Evolutionary conservation across 2,888 invertebrate species (phyloP).

Genomic region (Tanypteryx hageni): DNA sequence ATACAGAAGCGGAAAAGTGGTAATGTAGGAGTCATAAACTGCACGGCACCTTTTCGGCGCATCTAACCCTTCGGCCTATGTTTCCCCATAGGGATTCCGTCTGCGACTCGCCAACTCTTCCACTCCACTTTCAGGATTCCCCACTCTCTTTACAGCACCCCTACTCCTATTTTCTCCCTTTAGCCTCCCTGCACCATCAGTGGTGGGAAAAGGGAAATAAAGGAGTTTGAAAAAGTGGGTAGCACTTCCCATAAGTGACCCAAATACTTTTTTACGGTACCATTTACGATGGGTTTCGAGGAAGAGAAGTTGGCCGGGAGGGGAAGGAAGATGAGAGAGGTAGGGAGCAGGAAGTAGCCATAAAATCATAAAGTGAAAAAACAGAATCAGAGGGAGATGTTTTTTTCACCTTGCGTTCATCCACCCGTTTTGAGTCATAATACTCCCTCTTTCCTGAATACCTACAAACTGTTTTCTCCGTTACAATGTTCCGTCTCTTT

Average conservation of each 20-base stretch:
- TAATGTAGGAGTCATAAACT: constrained; percentile 18
- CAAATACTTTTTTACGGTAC: constrained; percentile 22
- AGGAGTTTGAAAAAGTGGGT: background rate
- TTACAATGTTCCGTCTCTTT: background rate
- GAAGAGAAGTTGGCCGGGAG: background rate
- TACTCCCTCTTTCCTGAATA: background rate
- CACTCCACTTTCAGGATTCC: background rate
- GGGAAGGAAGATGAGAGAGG: background rate
- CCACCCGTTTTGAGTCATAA: background rate
- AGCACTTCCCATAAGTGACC: constrained; percentile 19
- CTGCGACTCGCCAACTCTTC: background rate
- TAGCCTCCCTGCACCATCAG: background rate
- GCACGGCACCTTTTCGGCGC: background rate
- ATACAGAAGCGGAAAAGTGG: constrained; percentile 1
- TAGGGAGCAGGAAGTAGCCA: background rate
- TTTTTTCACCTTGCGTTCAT: constrained; percentile 16
- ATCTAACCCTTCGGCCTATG: background rate
- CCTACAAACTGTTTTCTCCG: background rate
- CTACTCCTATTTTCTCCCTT: background rate
- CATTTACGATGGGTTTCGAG: constrained; percentile 24
- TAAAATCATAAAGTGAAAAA: constrained; percentile 18
- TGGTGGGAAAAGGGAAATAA: background rate
- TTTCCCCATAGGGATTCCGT: background rate
- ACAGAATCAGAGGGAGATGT: background rate
- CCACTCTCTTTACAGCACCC: background rate